A percentile compares a stretch with the other conserved stretches of the same genome.
Conservation (phyloP, 2,113 vertebrate genomes). For the Thalassoma bifasciatum region DNA sequence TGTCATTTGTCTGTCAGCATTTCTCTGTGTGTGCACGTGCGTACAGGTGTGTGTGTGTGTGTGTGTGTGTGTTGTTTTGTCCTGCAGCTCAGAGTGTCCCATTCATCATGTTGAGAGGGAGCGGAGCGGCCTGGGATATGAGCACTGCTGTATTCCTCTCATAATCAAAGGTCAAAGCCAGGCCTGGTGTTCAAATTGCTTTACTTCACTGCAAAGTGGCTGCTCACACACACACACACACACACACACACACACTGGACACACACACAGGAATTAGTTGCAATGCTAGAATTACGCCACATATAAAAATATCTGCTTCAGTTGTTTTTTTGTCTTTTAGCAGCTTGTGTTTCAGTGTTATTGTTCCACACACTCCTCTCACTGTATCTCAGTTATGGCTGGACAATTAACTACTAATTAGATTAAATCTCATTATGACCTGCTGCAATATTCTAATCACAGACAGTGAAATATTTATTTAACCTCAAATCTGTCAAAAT, state of each 20-base stretch:
- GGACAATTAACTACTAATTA: no score
- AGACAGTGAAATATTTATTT: no score
- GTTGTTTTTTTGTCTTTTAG: conserved; percentile 4
- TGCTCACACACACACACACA: conserved; percentile 42
- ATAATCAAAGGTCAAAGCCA: conserved; percentile 82
- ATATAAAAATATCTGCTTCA: background rate
- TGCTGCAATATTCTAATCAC: no score
- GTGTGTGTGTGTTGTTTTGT: conserved; percentile 79
- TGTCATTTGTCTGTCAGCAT: conserved; percentile 70
- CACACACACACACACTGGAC: conserved; percentile 45
- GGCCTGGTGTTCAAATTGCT: conserved; percentile 80
- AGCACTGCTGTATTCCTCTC: conserved; percentile 74
- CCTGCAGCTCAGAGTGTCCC: conserved; percentile 73
- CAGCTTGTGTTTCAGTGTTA: no score
- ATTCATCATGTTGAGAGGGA: conserved; percentile 80
- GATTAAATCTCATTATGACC: no score
- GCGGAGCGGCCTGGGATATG: conserved; percentile 72
- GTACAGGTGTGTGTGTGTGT: conserved; percentile 23
- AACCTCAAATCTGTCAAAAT: no score
- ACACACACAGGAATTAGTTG: conserved; percentile 53
- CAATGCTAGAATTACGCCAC: conserved; percentile 37
- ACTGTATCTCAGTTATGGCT: no score
- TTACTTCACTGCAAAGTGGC: conserved; percentile 68
- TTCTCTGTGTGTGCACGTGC: conserved; percentile 49
- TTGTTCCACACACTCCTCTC: no score